phyloP scores from a whole-genome alignment of 2,113 vertebrate genomes.

The Tychaedon coryphoeus region DNA sequence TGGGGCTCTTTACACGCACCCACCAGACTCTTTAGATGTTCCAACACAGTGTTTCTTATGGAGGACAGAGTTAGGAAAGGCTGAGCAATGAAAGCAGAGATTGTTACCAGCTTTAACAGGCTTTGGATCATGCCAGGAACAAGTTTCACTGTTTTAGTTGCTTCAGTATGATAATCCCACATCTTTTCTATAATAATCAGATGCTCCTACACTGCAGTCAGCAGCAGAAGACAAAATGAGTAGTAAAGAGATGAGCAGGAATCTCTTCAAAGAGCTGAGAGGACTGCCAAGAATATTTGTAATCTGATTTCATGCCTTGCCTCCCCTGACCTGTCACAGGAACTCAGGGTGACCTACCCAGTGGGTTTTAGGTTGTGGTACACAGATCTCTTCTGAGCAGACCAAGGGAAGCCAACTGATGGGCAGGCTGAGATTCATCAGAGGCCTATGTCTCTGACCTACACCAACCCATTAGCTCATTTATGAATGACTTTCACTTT shows the following conservation, averaged over 20 bases:
- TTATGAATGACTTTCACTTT: background rate
- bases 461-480: background rate
- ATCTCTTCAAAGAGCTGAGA: background rate
- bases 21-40: conserved; percentile 24
- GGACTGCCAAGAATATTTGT: background rate
- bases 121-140: conserved; percentile 20
- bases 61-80: conserved; percentile 10
- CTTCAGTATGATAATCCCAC: conserved; percentile 18
- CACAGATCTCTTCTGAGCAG: background rate
- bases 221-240: background rate
- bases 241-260: background rate
- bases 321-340: background rate
- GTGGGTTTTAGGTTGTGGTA: background rate
- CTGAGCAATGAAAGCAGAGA: conserved; percentile 36
- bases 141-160: conserved; percentile 37
- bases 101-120: conserved; percentile 34
- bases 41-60: background rate
- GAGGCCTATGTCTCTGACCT: background rate
- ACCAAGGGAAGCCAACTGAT: background rate
- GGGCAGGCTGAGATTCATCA: background rate
- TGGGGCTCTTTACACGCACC: conserved; percentile 51
- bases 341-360: background rate
- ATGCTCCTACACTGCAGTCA: background rate
- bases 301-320: background rate
- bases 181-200: conserved; percentile 45